Conservation (phyloP, 2,113 vertebrate species). For the Pao palembangensis region DNA sequence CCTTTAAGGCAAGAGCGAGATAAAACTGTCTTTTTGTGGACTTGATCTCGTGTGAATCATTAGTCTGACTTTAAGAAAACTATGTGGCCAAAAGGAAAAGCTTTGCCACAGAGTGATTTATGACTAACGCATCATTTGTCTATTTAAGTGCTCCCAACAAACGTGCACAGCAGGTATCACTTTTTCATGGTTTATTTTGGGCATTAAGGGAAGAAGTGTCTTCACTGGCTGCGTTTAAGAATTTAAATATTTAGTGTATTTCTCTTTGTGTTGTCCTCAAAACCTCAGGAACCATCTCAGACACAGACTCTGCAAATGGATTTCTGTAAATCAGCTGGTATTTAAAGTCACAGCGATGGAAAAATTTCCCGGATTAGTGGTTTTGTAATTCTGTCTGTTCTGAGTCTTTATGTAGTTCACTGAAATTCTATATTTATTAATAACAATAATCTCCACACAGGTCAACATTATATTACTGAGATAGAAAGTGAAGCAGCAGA, state of each 20-base stretch:
- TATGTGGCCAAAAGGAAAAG: background rate
- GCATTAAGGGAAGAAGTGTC: constrained; percentile 7
- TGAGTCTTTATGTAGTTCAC: too few relatives aligned
- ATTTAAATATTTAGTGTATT: constrained; percentile 4
- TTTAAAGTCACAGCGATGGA: constrained; percentile 14
- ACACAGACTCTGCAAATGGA: too few relatives aligned
- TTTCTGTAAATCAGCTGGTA: constrained; percentile 5
- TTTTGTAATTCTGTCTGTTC: too few relatives aligned
- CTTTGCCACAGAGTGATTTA: constrained; percentile 22
- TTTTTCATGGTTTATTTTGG: constrained; percentile 8
- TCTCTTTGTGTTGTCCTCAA: too few relatives aligned
- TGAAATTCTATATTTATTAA: too few relatives aligned
- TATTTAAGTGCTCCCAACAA: constrained; percentile 13
- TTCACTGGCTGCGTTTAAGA: constrained; percentile 2
- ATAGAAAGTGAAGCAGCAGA: too few relatives aligned
- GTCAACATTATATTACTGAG: too few relatives aligned
- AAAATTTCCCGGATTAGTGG: too few relatives aligned
- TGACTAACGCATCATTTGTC: background rate
- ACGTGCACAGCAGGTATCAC: constrained; percentile 7
- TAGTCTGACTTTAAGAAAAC: background rate
- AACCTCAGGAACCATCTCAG: too few relatives aligned
- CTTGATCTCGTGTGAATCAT: background rate
- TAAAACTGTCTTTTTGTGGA: background rate
- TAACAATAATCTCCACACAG: too few relatives aligned
- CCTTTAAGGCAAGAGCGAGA: background rate